Conservation (phyloP, 2,797 vertebrate species). For the Denticeps clupeoides region DNA sequence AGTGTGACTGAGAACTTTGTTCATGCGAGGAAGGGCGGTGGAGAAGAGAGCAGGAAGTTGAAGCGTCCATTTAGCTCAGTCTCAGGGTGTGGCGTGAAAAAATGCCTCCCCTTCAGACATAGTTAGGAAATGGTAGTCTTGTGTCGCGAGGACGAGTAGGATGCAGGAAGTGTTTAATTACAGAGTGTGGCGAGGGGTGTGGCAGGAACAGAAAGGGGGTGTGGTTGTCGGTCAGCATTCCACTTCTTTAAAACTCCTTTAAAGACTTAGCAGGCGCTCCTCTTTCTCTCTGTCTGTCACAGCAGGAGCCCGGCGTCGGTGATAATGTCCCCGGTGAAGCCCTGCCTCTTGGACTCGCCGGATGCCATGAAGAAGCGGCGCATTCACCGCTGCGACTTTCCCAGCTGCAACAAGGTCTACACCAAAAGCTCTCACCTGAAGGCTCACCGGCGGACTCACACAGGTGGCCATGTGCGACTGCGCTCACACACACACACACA, state of each 20-base stretch:
- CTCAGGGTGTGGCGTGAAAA: slow-evolving; percentile 37
- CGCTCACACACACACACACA: slow-evolving; percentile 4
- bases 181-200: slow-evolving; percentile 29
- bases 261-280: too few species aligned
- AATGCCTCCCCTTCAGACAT: neutral
- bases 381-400: slow-evolving; percentile 91
- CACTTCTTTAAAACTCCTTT: too few species aligned
- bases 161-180: slow-evolving; percentile 52
- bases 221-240: slow-evolving; percentile 25
- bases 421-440: slow-evolving; percentile 98
- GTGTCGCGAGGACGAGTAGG: neutral
- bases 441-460: slow-evolving; percentile 94
- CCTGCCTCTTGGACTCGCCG: slow-evolving; percentile 79
- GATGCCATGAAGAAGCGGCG: slow-evolving; percentile 84
- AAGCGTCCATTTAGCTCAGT: slow-evolving; percentile 37
- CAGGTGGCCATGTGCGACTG: too few species aligned
- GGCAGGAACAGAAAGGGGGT: slow-evolving; percentile 30
- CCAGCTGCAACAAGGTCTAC: slow-evolving; percentile 95
- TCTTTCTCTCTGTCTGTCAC: neutral
- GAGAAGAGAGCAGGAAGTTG: slow-evolving; percentile 37
- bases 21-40: slow-evolving; percentile 15
- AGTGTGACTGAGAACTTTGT: too few species aligned
- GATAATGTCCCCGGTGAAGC: slow-evolving; percentile 76
- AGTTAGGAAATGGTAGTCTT: neutral
- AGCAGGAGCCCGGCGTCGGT: slow-evolving; percentile 82